A percentile compares a stretch with the other conserved stretches of the same genome.
phyloP scores from a whole-genome alignment of 2,888 invertebrate genomes.

The Temnothorax rugatulus region DNA sequence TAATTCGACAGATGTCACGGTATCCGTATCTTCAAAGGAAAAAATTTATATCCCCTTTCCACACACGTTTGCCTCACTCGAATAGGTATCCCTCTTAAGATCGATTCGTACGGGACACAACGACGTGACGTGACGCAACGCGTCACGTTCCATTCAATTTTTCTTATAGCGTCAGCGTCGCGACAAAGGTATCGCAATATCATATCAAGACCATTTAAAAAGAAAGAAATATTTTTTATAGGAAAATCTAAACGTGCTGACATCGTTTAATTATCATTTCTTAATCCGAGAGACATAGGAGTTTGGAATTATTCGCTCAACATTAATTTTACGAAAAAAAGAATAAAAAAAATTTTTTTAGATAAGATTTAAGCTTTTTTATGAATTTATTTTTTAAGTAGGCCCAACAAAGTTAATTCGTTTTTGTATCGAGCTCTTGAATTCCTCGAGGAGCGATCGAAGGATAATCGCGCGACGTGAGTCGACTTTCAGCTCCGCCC shows the following conservation, averaged over 20 bases:
- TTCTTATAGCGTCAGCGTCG: not conserved
- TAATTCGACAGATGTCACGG: slow-evolving; percentile 58
- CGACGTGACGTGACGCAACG: not conserved
- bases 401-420: not conserved
- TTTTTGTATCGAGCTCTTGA: slow-evolving; percentile 15
- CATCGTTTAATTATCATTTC: not conserved
- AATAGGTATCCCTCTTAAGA: not conserved
- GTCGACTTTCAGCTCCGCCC: slow-evolving; percentile 6
- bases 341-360: not conserved
- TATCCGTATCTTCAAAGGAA: slow-evolving; percentile 72
- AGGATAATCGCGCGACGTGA: slow-evolving; percentile 4
- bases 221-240: not conserved
- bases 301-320: not conserved
- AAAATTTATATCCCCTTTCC: slow-evolving; percentile 59
- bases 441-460: slow-evolving; percentile 49
- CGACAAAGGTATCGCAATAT: not conserved
- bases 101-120: not conserved
- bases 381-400: not conserved
- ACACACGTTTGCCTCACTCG: not conserved
- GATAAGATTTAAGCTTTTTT: not conserved
- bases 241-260: not conserved
- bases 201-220: not conserved
- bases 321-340: not conserved
- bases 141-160: not conserved
- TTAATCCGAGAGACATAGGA: not conserved